A percentile compares a stretch with the other conserved stretches of the same genome.
Evolutionary conservation across 2,888 invertebrate genomes (phyloP).

Genomic region (Candidula unifasciata): DNA sequence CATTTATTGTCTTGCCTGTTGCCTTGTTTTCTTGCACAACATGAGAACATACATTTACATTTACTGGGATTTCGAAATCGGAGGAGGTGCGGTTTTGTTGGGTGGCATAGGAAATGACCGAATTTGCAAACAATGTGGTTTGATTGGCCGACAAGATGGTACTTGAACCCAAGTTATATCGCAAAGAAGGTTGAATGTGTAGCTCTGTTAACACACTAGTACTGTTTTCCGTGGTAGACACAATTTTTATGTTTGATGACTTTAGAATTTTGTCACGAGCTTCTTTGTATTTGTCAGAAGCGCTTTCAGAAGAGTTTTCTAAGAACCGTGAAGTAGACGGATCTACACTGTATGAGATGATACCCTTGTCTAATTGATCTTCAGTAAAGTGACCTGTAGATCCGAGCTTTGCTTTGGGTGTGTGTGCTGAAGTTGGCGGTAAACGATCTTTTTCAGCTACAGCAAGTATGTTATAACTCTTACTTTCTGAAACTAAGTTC

Average conservation of each 20-base stretch:
- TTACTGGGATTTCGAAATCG: not conserved
- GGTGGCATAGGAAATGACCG: no score
- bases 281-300: constrained; percentile 28
- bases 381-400: not conserved
- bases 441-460: not conserved
- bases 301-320: not conserved
- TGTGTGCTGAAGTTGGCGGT: not conserved
- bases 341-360: not conserved
- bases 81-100: no score
- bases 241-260: not conserved
- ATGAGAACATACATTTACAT: no score
- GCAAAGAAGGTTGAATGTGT: not conserved
- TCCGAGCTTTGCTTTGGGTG: no score
- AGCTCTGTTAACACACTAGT: not conserved
- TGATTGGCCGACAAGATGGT: not conserved
- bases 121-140: no score
- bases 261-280: constrained; percentile 28
- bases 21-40: no score
- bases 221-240: not conserved
- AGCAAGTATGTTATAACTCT: not conserved
- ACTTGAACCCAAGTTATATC: not conserved
- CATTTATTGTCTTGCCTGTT: no score
- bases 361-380: not conserved
- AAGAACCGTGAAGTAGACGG: not conserved
- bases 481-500: constrained; percentile 34